Percentiles rank a stretch among this genome's conserved stretches.
Evolutionary conservation across 2,797 vertebrate species (phyloP).

Genomic region (Catostomus latipinnis): DNA sequence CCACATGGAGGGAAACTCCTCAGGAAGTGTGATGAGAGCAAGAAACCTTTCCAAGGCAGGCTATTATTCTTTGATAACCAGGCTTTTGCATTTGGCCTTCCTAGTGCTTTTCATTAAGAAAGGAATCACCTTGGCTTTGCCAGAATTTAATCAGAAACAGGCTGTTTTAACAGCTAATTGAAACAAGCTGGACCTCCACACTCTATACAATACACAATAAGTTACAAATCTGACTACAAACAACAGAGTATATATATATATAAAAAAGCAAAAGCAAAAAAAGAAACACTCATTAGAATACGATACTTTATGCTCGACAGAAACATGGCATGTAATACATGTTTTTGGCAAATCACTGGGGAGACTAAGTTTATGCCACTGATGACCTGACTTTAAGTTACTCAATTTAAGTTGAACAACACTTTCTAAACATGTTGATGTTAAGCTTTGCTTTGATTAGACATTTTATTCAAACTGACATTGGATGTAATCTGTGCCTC

Average conservation of each 20-base stretch:
- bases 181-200: constrained; percentile 69
- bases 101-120: constrained; percentile 67
- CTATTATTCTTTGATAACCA: constrained; percentile 68
- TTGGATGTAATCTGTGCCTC: constrained; percentile 9
- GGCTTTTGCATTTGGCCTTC: constrained; percentile 62
- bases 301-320: constrained; percentile 30
- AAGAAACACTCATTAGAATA: constrained; percentile 34
- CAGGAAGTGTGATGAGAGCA: constrained; percentile 61
- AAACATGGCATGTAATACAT: constrained; percentile 46
- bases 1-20: constrained; percentile 63
- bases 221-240: constrained; percentile 57
- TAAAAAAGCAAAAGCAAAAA: background rate
- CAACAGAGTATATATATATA: constrained; percentile 36
- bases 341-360: constrained; percentile 27
- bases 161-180: constrained; percentile 57
- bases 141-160: constrained; percentile 68
- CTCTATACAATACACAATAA: constrained; percentile 61
- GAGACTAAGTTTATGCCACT: background rate
- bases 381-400: no score
- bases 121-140: constrained; percentile 69
- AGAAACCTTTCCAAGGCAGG: constrained; percentile 59
- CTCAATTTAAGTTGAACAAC: background rate
- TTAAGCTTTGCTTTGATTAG: constrained; percentile 5
- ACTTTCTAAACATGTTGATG: constrained; percentile 8
- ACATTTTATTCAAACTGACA: background rate